phyloP scores from a whole-genome alignment of 1,140 invertebrate species.

The Drosophila asahinai region DNA sequence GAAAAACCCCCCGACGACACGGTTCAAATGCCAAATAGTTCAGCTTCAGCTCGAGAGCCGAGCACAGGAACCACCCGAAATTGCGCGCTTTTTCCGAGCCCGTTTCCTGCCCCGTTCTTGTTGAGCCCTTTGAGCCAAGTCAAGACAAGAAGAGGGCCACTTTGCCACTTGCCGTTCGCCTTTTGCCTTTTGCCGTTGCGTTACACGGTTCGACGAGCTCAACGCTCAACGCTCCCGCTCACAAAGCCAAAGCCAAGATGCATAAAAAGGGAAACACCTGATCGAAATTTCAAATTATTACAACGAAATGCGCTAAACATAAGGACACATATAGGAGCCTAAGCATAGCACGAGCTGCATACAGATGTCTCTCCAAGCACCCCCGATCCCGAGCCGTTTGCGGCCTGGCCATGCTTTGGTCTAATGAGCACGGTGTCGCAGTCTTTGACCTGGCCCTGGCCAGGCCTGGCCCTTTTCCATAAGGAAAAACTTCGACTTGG shows the following conservation, averaged over 20 bases:
- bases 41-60: slow-evolving; percentile 28
- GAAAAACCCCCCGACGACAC: slow-evolving; percentile 38
- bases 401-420: slow-evolving; percentile 73
- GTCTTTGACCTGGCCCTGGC: slow-evolving; percentile 33
- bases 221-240: slow-evolving; percentile 65
- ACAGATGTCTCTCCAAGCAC: slow-evolving; percentile 34
- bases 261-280: slow-evolving; percentile 73
- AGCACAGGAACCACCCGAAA: slow-evolving; percentile 38
- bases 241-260: slow-evolving; percentile 66
- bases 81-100: slow-evolving; percentile 59
- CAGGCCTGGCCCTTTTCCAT: slow-evolving; percentile 11
- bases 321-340: slow-evolving; percentile 62
- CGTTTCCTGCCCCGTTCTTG: slow-evolving; percentile 13
- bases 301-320: slow-evolving; percentile 71
- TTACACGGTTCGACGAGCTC: slow-evolving; percentile 74
- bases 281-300: slow-evolving; percentile 84
- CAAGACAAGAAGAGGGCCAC: slow-evolving; percentile 8
- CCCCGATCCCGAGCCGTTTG: slow-evolving; percentile 11
- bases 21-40: slow-evolving; percentile 75
- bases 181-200: slow-evolving; percentile 42
- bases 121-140: slow-evolving; percentile 39
- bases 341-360: slow-evolving; percentile 66
- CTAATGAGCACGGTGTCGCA: slow-evolving; percentile 70
- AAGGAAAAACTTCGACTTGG: slow-evolving; percentile 77
- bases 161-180: slow-evolving; percentile 6